Conservation (phyloP, 30 jellyfish, hydroid and myxozoan species). For the Cassiopea xamachana region DNA sequence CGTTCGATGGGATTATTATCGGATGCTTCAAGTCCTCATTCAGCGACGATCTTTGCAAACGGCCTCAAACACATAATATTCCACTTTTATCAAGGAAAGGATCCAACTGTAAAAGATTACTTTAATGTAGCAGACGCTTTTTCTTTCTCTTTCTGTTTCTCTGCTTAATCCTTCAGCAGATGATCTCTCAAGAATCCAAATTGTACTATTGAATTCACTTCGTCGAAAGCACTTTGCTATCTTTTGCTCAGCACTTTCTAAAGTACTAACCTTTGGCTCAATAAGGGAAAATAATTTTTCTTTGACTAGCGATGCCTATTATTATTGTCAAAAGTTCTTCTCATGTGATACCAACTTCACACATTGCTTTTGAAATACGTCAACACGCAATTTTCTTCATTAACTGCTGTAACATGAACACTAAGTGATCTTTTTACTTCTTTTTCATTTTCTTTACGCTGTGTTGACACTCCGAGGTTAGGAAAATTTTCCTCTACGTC, state of each 20-base stretch:
- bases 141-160: background rate
- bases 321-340: slow-evolving; percentile 12
- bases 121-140: background rate
- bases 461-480: background rate
- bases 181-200: background rate
- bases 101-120: background rate
- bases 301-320: slow-evolving; percentile 2
- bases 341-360: slow-evolving; percentile 26
- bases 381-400: slow-evolving; percentile 10
- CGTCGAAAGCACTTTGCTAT: slow-evolving; percentile 15
- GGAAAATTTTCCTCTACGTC: slow-evolving; percentile 7
- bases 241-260: slow-evolving; percentile 25
- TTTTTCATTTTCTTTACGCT: slow-evolving; percentile 10
- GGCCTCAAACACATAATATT: background rate
- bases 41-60: background rate
- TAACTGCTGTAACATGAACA: background rate
- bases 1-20: background rate
- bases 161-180: background rate
- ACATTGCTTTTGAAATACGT: background rate
- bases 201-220: slow-evolving; percentile 5
- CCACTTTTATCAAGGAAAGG: background rate
- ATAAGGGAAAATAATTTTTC: background rate
- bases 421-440: slow-evolving; percentile 18
- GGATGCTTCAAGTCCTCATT: background rate
- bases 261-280: slow-evolving; percentile 7